These are phyloP conservation scores for Plestiodon gilberti DNA, from an alignment of 2,113 vertebrate genomes.

Conservation along the genomic window DNA sequence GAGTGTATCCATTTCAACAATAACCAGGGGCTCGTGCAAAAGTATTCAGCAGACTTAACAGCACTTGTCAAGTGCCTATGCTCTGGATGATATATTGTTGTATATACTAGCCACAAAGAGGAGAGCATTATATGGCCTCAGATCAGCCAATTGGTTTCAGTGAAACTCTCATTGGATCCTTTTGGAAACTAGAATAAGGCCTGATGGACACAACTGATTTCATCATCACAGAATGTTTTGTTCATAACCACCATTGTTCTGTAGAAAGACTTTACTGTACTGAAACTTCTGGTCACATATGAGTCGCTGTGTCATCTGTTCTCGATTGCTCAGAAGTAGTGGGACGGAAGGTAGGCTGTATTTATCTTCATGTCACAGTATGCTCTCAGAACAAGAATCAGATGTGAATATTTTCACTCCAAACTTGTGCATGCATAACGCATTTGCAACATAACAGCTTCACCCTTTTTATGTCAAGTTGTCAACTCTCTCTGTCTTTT, in stretches of 20 bases:
- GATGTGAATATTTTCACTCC: constrained; percentile 49
- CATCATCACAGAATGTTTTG: background rate
- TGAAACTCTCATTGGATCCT: too few relatives aligned
- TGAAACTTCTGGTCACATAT: background rate
- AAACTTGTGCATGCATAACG: background rate
- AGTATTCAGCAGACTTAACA: too few relatives aligned
- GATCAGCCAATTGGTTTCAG: too few relatives aligned
- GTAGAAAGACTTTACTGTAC: background rate
- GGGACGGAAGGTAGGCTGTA: constrained; percentile 43
- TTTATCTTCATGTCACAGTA: constrained; percentile 18
- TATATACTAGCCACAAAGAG: too few relatives aligned
- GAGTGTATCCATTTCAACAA: too few relatives aligned
- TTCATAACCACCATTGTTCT: background rate
- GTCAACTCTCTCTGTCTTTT: constrained; percentile 60
- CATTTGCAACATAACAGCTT: constrained; percentile 30
- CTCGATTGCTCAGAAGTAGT: constrained; percentile 1
- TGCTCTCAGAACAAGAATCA: constrained; percentile 54
- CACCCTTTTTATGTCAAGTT: constrained; percentile 48
- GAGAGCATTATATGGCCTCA: too few relatives aligned
- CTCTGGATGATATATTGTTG: too few relatives aligned
- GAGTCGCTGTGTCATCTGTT: constrained; percentile 15
- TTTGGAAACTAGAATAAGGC: background rate
- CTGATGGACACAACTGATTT: background rate
- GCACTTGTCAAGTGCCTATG: too few relatives aligned
- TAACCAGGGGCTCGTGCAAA: too few relatives aligned